Base-by-base conservation (phyloP, 1,140 invertebrate genomes). In the Micrasema minimum region DNA sequence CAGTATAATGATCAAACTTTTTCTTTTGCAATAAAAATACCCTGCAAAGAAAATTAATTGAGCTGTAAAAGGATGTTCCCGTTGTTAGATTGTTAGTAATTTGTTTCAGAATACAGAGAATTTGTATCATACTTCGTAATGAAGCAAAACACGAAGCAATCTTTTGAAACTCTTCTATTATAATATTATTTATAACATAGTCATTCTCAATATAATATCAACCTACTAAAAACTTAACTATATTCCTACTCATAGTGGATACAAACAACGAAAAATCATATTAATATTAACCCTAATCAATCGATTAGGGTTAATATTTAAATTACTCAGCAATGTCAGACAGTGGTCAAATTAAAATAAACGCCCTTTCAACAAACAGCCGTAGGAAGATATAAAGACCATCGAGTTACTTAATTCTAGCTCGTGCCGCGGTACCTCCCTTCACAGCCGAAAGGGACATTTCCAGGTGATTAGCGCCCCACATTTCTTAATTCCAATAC, bases 401-500 rank as follows among this genome's bases (percentile, higher is more conserved):
- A 16, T 11, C n/a, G 6, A n/a, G 57, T 62, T 43, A 62, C n/a
- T 41, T 22, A 43, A 23, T 62, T 43, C 11, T 11, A 31, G 7
- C 53, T 35, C 26, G 53, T 16, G 26, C 31, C 62, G 20, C 10
- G 9, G 45, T 23, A 48, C 41, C 62, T 65, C 31, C 64, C 45
- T 20, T 51, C 9, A 23, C 22, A 38, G 64, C 64, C 46, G 2
- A 41, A 73, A 82, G 83, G 81, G 82, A 83, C 82, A 83, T 80
- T 80, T 82, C 80, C 82, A 78, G 79, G 80, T 84, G 84, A 84
- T 85, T 84, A 83, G 80, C 81, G 83, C 83, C 84, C 82, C 84
- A n/a, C 81, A 83, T 83, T 85, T 85, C 83, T 85, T 85, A 84
- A 85, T 84, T 85, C 84, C 83, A 84, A 84, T 85, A 83, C 84